Percentiles rank a stretch among this genome's conserved stretches.
These are phyloP conservation scores for Eucera pruinosa DNA, from an alignment of 2,888 invertebrate genomes.

Conservation along the genomic window DNA sequence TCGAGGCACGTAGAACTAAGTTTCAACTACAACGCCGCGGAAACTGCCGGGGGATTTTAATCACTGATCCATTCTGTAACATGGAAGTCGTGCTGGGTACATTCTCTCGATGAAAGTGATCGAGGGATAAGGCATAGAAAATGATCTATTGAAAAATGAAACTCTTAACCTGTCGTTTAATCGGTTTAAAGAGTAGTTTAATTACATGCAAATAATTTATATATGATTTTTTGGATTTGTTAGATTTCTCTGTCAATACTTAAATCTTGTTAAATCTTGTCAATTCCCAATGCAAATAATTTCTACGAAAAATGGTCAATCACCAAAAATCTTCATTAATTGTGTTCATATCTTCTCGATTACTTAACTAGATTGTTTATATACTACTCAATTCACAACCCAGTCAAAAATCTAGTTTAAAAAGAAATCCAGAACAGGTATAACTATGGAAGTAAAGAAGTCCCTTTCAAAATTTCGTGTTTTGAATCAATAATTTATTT, in stretches of 20 bases:
- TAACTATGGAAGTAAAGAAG: neutral
- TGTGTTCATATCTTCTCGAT: too few species aligned
- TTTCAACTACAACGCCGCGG: conserved; percentile 23
- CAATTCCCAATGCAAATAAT: too few species aligned
- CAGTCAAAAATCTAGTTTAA: too few species aligned
- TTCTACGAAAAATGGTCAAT: too few species aligned
- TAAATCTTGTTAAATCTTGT: too few species aligned
- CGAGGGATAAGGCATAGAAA: neutral
- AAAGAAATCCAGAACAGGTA: neutral
- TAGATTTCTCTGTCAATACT: too few species aligned
- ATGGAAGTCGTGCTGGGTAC: neutral
- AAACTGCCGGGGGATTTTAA: conserved; percentile 40
- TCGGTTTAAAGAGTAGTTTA: neutral
- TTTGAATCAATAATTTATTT: conserved; percentile 80
- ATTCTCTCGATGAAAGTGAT: neutral
- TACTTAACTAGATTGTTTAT: too few species aligned
- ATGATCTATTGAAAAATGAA: neutral
- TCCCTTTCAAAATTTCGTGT: conserved; percentile 2
- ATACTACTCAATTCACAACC: too few species aligned
- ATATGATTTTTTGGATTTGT: too few species aligned
- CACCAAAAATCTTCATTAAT: too few species aligned
- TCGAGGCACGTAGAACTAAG: conserved; percentile 50
- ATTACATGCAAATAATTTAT: too few species aligned
- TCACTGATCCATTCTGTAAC: conserved; percentile 37
- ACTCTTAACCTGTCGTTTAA: neutral